Evolutionary conservation across 2,797 vertebrate genomes (phyloP).

Genomic region (Glossophaga mutica): DNA sequence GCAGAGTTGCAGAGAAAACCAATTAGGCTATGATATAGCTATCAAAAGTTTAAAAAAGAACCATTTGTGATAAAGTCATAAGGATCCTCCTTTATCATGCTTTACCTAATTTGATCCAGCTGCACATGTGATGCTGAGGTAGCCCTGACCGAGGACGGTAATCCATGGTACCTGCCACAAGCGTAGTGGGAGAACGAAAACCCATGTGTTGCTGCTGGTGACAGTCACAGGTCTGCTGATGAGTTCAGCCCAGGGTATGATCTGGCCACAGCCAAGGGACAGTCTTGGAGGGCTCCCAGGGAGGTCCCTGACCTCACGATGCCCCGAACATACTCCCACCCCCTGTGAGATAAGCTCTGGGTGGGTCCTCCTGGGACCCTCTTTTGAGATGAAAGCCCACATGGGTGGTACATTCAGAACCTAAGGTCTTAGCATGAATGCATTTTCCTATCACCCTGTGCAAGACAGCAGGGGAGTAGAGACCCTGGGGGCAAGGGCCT

Average conservation of each 20-base stretch:
- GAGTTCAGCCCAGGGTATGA: background rate
- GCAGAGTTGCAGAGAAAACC: background rate
- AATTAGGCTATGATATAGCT: background rate
- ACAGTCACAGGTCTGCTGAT: background rate
- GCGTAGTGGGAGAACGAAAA: background rate
- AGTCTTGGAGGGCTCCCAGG: background rate
- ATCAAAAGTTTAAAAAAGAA: background rate
- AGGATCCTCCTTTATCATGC: background rate
- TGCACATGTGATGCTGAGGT: background rate
- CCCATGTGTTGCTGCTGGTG: background rate
- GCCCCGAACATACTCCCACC: background rate
- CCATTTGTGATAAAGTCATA: background rate
- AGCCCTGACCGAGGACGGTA: background rate
- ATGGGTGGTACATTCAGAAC: background rate
- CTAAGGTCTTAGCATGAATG: background rate
- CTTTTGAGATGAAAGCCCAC: background rate
- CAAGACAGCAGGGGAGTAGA: background rate
- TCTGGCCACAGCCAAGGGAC: background rate
- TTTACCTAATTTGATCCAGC: background rate
- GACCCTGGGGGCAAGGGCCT: background rate
- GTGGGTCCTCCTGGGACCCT: background rate
- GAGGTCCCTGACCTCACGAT: accelerated
- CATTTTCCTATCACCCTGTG: background rate
- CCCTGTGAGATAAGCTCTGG: background rate
- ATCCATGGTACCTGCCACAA: background rate